These are phyloP conservation scores for Ibidorhyncha struthersii DNA, from an alignment of 2,113 vertebrate genomes.

Conservation along the genomic window DNA sequence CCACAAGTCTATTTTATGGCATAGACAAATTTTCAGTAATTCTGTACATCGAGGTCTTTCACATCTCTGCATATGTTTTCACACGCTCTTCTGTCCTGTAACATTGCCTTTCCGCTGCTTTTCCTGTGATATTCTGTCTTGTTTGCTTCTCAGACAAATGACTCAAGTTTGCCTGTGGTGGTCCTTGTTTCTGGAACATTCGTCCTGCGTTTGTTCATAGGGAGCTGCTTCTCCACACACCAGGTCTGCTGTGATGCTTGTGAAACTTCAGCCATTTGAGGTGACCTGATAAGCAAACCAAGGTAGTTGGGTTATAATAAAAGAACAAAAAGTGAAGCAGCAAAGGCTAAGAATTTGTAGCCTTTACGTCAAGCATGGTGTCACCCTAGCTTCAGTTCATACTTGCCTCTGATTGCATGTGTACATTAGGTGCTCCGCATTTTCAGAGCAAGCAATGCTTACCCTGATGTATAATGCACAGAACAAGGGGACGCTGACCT, in stretches of 20 bases:
- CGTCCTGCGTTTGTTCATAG: background rate
- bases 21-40: background rate
- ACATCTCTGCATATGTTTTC: background rate
- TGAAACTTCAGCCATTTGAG: background rate
- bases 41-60: background rate
- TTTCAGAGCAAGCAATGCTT: background rate
- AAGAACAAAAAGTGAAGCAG: background rate
- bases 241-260: background rate
- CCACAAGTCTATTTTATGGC: background rate
- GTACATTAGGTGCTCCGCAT: background rate
- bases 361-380: background rate
- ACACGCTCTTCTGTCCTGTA: rapidly evolving
- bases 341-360: background rate
- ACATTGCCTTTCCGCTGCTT: background rate
- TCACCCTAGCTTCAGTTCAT: background rate
- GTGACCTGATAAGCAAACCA: background rate
- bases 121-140: background rate
- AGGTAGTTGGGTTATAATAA: background rate
- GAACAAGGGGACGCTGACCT: background rate
- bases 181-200: background rate
- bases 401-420: background rate
- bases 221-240: background rate
- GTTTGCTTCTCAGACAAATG: background rate
- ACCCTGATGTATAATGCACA: background rate
- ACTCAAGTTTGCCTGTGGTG: background rate